phyloP scores from a whole-genome alignment of 2,113 vertebrate species.

The Thomomys bottae region DNA sequence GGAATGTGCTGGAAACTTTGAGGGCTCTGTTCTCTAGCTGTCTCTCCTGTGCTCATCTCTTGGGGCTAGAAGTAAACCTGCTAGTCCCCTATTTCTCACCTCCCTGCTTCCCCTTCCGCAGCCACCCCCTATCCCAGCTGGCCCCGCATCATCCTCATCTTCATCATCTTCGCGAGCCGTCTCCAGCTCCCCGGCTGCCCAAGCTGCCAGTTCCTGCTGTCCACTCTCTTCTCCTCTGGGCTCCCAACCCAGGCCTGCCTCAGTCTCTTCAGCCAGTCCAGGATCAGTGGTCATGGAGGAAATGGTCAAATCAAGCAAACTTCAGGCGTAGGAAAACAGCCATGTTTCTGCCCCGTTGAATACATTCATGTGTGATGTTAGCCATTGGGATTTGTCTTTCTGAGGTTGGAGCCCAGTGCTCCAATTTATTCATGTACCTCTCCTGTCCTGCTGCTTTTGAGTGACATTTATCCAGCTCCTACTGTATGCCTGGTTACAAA shows the following conservation, averaged over 20 bases:
- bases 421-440: too few relatives aligned
- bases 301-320: neutral
- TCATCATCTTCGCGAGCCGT: neutral
- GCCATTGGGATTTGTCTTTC: too few relatives aligned
- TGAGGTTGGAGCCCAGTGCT: neutral
- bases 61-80: slow-evolving; percentile 46
- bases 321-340: neutral
- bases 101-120: neutral
- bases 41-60: slow-evolving; percentile 64
- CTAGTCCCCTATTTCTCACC: neutral
- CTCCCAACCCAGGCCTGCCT: neutral
- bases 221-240: neutral
- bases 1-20: slow-evolving; percentile 81
- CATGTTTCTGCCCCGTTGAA: neutral
- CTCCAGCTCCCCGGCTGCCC: neutral
- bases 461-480: neutral
- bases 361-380: too few relatives aligned
- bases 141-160: neutral
- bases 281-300: neutral
- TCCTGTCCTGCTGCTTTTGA: neutral
- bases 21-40: slow-evolving; percentile 77
- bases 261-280: neutral
- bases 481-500: neutral
- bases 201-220: neutral
- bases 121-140: fast-evolving